Base-by-base conservation (phyloP, 2,113 vertebrate genomes). In the Procapra przewalskii region DNA sequence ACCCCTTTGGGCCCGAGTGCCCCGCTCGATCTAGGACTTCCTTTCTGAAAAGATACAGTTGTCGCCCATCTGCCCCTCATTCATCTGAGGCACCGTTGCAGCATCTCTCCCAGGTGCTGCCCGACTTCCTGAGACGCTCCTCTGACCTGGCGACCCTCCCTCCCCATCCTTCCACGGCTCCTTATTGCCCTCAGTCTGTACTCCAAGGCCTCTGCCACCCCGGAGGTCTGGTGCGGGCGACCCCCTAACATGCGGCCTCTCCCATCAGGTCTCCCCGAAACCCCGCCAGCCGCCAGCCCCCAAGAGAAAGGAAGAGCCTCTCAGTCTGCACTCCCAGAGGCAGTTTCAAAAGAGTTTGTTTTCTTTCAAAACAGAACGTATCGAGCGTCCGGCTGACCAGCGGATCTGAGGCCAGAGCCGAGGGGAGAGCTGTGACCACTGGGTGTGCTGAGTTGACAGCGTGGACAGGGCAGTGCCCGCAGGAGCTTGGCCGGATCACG, bases 281-380 rank as follows among this genome's bases (percentile, higher is more conserved):
- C 54, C 5, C 45, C 3, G 48, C 25, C 4, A 21, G 29, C 83
- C 88, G 4, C 71, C 19, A 3, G 29, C n/a, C 80, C 93, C 95
- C 60, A 27, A 17, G 45, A 40, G 36, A 55, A 71, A 36, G 71
- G 59, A 25, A 3, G 33, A 91, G 93, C 36, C 89, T 11, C n/a
- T 15, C 64, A 0, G 90, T 67, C 95, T 71, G 40, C 10, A 15
- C 57, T 88, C 96, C 17, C 27, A 7, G 90, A 40, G 19, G 29
- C 90, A 23, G 85, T 97, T 97, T 97, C 97, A 85, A 97, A 97
- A 97, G 94, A 97, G 77, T 96, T 97, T 97, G 97, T 98, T 97
- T 97, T 97, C 96, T 97, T 96, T 97, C 94, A 96, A 96, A 97
- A 98, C 94, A 97, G 89, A 81, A 25, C 0, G 4, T 97, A 96